These are phyloP conservation scores for Drosophila parthenogenetica DNA, from an alignment of 2,888 invertebrate genomes.

Conservation along the genomic window DNA sequence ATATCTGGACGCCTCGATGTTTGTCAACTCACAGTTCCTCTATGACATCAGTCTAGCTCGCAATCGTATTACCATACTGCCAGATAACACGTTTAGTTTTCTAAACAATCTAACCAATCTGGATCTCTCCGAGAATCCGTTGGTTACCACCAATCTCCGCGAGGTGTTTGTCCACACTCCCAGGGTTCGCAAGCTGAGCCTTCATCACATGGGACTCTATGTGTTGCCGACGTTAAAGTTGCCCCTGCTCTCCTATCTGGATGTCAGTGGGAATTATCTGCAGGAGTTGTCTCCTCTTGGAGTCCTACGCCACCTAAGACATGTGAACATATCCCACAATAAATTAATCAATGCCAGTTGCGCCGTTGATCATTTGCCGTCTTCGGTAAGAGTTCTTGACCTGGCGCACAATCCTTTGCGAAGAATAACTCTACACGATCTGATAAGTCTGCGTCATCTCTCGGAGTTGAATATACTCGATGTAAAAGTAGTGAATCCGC, in stretches of 20 bases:
- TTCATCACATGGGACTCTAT: conserved; percentile 91
- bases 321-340: conserved; percentile 91
- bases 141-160: conserved; percentile 93
- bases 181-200: conserved; percentile 90
- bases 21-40: conserved; percentile 92
- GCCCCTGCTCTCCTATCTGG: conserved; percentile 91
- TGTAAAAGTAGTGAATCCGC: conserved; percentile 90
- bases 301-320: conserved; percentile 89
- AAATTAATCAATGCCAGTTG: conserved; percentile 90
- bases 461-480: conserved; percentile 90
- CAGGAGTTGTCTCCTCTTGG: conserved; percentile 90
- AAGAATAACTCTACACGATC: conserved; percentile 88
- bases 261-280: conserved; percentile 92
- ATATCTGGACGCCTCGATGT: conserved; percentile 94
- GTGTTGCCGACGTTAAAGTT: conserved; percentile 91
- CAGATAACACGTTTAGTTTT: conserved; percentile 95
- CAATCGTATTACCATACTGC: conserved; percentile 93
- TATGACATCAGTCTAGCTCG: conserved; percentile 91
- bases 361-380: conserved; percentile 90
- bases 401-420: conserved; percentile 93
- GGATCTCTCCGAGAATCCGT: conserved; percentile 92
- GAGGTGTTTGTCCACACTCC: conserved; percentile 95
- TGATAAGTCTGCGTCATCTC: conserved; percentile 87
- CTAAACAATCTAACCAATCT: conserved; percentile 91
- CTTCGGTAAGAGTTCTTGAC: conserved; percentile 90